These are phyloP conservation scores for Agelastica alni DNA, from an alignment of 2,888 invertebrate genomes.

Conservation along the genomic window DNA sequence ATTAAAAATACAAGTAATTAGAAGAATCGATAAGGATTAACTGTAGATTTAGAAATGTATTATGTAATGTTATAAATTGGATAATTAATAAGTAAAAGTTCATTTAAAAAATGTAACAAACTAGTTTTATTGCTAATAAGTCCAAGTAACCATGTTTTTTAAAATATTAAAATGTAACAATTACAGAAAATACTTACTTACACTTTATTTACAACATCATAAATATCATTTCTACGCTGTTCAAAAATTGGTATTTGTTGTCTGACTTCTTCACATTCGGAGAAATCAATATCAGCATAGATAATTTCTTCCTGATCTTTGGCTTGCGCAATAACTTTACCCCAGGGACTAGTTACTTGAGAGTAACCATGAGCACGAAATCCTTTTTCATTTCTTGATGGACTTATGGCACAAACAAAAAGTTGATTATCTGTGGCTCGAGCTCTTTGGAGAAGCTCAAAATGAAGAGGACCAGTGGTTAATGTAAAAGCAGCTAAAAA, in stretches of 20 bases:
- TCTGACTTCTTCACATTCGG: constrained; percentile 73
- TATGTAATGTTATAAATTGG: background rate
- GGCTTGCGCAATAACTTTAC: constrained; percentile 70
- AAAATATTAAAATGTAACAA: too few species aligned
- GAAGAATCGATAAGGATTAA: background rate
- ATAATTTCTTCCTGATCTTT: constrained; percentile 73
- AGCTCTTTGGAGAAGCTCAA: constrained; percentile 81
- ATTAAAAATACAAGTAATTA: constrained; percentile 35
- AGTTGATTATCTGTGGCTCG: constrained; percentile 89
- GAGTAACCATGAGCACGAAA: constrained; percentile 93
- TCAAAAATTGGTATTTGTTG: constrained; percentile 79
- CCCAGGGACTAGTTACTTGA: constrained; percentile 83
- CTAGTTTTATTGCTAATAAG: too few species aligned
- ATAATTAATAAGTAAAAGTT: too few species aligned
- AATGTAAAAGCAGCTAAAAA: constrained; percentile 80
- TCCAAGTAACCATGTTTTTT: too few species aligned
- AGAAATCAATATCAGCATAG: constrained; percentile 76
- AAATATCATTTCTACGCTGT: constrained; percentile 65
- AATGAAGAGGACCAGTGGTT: constrained; percentile 94
- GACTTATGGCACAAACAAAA: constrained; percentile 83
- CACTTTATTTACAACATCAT: constrained; percentile 58
- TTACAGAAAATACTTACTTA: too few species aligned
- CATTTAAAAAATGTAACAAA: too few species aligned
- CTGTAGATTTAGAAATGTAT: too few species aligned
- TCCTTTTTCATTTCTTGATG: constrained; percentile 75